These are phyloP conservation scores for Erebia epiphron DNA, from an alignment of 2,888 invertebrate species.

Conservation along the genomic window DNA sequence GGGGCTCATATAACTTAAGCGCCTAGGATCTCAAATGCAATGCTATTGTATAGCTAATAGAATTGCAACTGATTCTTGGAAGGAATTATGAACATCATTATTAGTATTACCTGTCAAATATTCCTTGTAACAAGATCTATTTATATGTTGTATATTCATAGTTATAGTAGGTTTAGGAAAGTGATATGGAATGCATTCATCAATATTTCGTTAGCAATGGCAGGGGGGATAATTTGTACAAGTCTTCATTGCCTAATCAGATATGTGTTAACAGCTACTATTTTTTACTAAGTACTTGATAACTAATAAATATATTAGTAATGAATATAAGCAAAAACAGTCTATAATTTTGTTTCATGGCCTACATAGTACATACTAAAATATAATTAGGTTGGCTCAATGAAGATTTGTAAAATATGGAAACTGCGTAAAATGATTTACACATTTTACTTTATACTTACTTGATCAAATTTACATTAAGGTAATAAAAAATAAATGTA, in stretches of 20 bases:
- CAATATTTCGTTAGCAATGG: slow-evolving; percentile 7
- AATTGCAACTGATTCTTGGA: slow-evolving; percentile 17
- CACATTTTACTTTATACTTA: slow-evolving; percentile 20
- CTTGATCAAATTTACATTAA: slow-evolving; percentile 29
- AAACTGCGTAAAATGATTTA: slow-evolving; percentile 19
- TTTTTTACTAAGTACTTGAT: too few relatives aligned
- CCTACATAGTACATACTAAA: not conserved
- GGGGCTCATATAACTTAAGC: slow-evolving; percentile 49
- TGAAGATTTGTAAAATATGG: slow-evolving; percentile 21
- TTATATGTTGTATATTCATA: slow-evolving; percentile 44
- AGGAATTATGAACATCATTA: slow-evolving; percentile 21
- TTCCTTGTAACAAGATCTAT: slow-evolving; percentile 45
- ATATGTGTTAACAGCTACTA: too few relatives aligned
- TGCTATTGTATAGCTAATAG: slow-evolving; percentile 50
- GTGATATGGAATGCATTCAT: slow-evolving; percentile 17
- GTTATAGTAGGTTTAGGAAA: slow-evolving; percentile 21
- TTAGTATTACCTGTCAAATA: slow-evolving; percentile 25
- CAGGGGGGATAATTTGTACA: not conserved
- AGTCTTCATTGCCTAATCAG: slow-evolving; percentile 10
- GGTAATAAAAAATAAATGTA: slow-evolving; percentile 29
- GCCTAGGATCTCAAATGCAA: slow-evolving; percentile 67
- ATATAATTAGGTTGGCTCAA: not conserved
- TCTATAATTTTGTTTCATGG: too few relatives aligned
- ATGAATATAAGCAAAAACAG: too few relatives aligned
- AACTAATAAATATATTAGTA: too few relatives aligned